Evolutionary conservation across 2,113 vertebrate genomes (phyloP).

Genomic region (Craseonycteris thonglongyai): DNA sequence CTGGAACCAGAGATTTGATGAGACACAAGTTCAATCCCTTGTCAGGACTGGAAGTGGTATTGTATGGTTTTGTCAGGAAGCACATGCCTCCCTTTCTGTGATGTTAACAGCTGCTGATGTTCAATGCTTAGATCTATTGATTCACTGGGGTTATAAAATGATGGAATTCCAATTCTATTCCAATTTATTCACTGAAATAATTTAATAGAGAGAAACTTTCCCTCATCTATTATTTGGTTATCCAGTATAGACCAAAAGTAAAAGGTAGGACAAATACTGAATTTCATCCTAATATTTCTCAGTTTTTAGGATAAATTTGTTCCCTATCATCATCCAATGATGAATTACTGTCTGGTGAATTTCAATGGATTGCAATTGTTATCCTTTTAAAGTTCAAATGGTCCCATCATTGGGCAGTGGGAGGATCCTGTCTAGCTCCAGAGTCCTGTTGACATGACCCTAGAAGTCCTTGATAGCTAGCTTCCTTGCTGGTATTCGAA

Average conservation of each 20-base stretch:
- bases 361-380: neutral
- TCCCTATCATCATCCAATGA: neutral
- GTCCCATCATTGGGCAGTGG: neutral
- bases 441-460: neutral
- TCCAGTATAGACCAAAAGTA: neutral
- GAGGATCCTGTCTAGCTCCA: neutral
- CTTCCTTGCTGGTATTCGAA: neutral
- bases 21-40: neutral
- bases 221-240: neutral
- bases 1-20: neutral
- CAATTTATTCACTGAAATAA: neutral
- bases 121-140: neutral
- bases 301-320: neutral
- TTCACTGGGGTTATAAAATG: neutral
- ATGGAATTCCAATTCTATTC: neutral
- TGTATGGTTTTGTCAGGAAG: neutral
- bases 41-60: neutral
- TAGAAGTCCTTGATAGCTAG: neutral
- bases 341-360: neutral
- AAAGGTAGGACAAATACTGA: neutral
- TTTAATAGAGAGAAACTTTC: neutral
- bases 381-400: neutral
- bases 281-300: neutral
- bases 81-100: neutral
- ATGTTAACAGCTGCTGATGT: neutral